phyloP scores from a whole-genome alignment of 2,113 vertebrate genomes.

The Cinclus cinclus region DNA sequence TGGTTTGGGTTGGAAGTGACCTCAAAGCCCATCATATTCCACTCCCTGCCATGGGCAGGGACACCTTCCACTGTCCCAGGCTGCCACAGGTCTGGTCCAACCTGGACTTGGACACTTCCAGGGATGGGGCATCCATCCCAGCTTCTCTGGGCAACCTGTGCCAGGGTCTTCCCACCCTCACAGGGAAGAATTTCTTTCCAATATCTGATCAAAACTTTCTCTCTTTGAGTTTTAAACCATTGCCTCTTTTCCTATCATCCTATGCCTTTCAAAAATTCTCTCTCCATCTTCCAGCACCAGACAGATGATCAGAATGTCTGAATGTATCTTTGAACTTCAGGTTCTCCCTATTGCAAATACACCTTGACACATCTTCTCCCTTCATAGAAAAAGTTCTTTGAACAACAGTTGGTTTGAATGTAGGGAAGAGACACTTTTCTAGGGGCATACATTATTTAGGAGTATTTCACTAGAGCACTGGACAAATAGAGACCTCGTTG shows the following conservation, averaged over 20 bases:
- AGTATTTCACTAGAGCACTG: not conserved
- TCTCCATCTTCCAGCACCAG: not conserved
- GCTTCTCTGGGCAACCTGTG: not conserved
- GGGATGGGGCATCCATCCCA: not conserved
- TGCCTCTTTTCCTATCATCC: not conserved
- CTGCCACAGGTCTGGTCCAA: accelerated
- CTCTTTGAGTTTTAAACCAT: not conserved
- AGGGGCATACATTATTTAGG: not conserved
- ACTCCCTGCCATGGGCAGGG: not conserved
- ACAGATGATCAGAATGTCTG: not conserved
- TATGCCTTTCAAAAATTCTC: not conserved
- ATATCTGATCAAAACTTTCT: not conserved
- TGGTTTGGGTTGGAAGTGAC: not conserved
- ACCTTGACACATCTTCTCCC: not conserved
- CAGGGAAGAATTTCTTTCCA: not conserved
- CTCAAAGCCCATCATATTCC: accelerated
- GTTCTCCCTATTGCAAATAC: not conserved
- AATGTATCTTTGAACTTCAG: not conserved
- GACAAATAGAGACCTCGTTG: not conserved
- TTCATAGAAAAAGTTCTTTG: not conserved
- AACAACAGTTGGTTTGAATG: not conserved
- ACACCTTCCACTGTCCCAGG: not conserved
- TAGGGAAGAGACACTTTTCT: not conserved
- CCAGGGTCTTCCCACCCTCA: not conserved
- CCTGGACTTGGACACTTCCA: not conserved